Evolutionary conservation across 2,888 invertebrate genomes (phyloP), one percentile per base, ranked within the genome.

Genomic region (Diplolepis rosae): DNA sequence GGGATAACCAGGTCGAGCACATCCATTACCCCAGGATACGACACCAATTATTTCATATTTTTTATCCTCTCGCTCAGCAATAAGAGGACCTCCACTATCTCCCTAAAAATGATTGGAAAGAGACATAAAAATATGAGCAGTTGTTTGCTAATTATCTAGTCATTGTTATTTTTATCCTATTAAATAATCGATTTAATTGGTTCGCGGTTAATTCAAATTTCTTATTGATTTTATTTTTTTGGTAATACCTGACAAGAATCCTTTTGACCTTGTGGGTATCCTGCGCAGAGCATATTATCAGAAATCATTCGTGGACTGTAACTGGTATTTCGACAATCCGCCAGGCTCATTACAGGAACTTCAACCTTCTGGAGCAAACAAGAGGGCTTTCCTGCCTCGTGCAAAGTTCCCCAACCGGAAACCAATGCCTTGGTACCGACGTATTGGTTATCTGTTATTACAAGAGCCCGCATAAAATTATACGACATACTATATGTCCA

Each of bases 21-120:
- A 96, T 24, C 96, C 96, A 84, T 96, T 95, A 35, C 96, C 96
- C 96, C 96, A 96, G 0, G 96, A 96, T 0, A 96, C 96, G 18
- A 96, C 92, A 13, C 94, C 96, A 85, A 96, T 95, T 79, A 95
- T 89, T 89, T 96, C 95, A 87, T 94, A 95, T 82, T 93, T 93
- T 81, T 94, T 93, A 80, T 94, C 93, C 77, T 91, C 91, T 84
- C 93, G 92, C 89, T 92, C 91, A 0, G 94, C 90, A 73, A 95
- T 92, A 65, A 96, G 90, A 24, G 96, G 96, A 13, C 96, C 93
- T 61, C 95, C 95, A 85, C 94, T 95, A 89, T 95, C 94, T n/a
- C 94, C 95, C 94, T 94, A 89, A 56, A 35, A 69, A 24, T 27
- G 18, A 39, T 28, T 54, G n/a, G n/a, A 66, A 66, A 6, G 9